Evolutionary conservation across 2,797 vertebrate genomes (phyloP).

Genomic region (Coregonus suidteri): DNA sequence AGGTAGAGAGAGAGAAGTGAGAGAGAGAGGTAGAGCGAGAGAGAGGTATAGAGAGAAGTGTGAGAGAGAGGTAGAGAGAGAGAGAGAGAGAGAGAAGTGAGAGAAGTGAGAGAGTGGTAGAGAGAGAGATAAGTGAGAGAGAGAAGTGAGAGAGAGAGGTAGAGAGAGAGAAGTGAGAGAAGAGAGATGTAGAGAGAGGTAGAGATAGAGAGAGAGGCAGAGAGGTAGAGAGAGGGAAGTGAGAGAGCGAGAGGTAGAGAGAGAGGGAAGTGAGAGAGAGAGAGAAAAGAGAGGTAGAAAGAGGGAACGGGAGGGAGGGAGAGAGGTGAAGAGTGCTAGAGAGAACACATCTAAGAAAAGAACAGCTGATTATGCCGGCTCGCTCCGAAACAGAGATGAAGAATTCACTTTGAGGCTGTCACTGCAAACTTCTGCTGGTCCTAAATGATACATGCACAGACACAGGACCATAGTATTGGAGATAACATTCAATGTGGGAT

Average conservation of each 20-base stretch:
- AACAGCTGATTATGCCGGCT: neutral
- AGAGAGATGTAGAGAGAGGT: neutral
- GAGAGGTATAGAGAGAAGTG: too few species aligned
- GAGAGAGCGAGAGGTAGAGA: neutral
- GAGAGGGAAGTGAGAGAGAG: neutral
- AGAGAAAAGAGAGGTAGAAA: neutral
- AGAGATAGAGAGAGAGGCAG: neutral
- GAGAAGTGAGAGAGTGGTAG: too few species aligned
- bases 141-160: too few species aligned
- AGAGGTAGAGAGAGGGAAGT: neutral
- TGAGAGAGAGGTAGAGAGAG: too few species aligned
- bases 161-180: neutral
- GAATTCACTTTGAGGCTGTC: constrained; percentile 4
- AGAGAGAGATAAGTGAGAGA: neutral
- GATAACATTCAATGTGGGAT: neutral
- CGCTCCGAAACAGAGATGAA: neutral
- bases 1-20: too few species aligned
- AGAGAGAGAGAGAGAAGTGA: too few species aligned
- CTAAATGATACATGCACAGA: neutral
- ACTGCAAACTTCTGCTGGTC: neutral
- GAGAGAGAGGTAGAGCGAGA: too few species aligned
- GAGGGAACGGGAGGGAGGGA: neutral
- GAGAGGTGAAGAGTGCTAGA: neutral
- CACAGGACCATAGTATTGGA: neutral
- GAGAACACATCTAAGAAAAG: neutral